Percentiles rank a stretch among this genome's conserved stretches.
phyloP scores from a whole-genome alignment of 2,797 vertebrate genomes.

The Melopsittacus undulatus region DNA sequence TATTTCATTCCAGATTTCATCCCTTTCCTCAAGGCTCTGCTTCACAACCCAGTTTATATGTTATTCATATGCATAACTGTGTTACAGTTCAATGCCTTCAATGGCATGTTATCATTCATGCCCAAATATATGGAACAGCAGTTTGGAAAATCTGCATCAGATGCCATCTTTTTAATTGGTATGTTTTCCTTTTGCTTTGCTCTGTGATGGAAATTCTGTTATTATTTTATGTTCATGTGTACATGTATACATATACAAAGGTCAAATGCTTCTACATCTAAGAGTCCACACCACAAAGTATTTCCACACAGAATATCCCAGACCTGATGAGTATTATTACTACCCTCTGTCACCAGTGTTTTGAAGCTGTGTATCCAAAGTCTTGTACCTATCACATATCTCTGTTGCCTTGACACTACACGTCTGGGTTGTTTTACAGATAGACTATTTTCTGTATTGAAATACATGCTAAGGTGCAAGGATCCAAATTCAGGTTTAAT shows the following conservation, averaged over 20 bases:
- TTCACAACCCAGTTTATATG: conserved; percentile 81
- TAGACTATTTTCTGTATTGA: neutral
- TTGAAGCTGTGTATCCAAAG: neutral
- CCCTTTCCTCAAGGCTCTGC: conserved; percentile 79
- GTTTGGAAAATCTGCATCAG: conserved; percentile 87
- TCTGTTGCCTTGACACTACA: neutral
- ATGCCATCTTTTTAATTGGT: conserved; percentile 87
- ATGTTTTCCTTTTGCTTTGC: neutral
- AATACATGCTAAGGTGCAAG: neutral
- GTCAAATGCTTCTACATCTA: neutral
- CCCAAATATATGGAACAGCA: conserved; percentile 91
- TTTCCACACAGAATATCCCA: neutral
- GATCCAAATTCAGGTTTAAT: neutral
- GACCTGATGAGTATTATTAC: neutral
- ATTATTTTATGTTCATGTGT: neutral
- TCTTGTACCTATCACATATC: neutral
- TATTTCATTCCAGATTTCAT: conserved; percentile 80
- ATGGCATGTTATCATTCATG: conserved; percentile 84
- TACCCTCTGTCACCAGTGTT: neutral
- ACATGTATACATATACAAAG: neutral
- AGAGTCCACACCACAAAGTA: neutral
- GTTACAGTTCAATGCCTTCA: conserved; percentile 83
- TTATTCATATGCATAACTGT: conserved; percentile 82
- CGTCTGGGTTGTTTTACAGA: neutral
- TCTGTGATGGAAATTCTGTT: neutral